Evolutionary conservation across 1,140 invertebrate genomes (phyloP), one percentile per base, ranked within the genome.

Genomic region (Akabosia matsudoensis): DNA sequence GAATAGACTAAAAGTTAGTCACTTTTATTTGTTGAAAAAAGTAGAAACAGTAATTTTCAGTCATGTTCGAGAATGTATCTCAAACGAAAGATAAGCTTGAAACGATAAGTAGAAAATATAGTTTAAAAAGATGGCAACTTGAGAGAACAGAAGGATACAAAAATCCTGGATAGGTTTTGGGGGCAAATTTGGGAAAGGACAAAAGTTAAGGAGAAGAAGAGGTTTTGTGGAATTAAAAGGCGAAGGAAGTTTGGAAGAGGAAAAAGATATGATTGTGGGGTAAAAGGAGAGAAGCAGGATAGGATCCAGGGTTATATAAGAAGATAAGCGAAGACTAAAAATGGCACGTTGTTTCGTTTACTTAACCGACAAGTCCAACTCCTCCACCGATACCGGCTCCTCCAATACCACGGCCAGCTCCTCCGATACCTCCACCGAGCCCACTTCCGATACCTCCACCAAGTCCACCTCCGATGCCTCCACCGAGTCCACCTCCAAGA

Each of bases 81-180:
- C 7, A 18, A 45, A 18, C 37, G 18, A 18, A 45, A 45, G 37
- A 45, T 7, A 45, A 45, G 37, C 7, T n/a, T 10, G 37, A 45
- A 45, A 45, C 37, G 37, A n/a, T n/a, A n/a, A n/a, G n/a, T n/a
- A n/a, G n/a, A n/a, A n/a, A n/a, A n/a, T n/a, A n/a, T n/a, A n/a
- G n/a, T n/a, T n/a, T n/a, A n/a, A 18, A 45, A 45, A 45, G 18
- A 56, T 56, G 54, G 54, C 54, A 56, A 56, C 54, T 56, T 56
- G 54, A 56, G 54, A 56, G 22, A 56, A 45, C 37, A 18, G 37
- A 45, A 45, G 7, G 18, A 18, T 45, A 45, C 7, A 45, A 45
- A 45, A 45, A n/a, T n/a, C n/a, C n/a, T n/a, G n/a, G n/a, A n/a
- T n/a, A n/a, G 37, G 18, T 10, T 18, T 10, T 7, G 7, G 37